phyloP scores from a whole-genome alignment of 2,113 vertebrate species.

The Arothron firmamentum region DNA sequence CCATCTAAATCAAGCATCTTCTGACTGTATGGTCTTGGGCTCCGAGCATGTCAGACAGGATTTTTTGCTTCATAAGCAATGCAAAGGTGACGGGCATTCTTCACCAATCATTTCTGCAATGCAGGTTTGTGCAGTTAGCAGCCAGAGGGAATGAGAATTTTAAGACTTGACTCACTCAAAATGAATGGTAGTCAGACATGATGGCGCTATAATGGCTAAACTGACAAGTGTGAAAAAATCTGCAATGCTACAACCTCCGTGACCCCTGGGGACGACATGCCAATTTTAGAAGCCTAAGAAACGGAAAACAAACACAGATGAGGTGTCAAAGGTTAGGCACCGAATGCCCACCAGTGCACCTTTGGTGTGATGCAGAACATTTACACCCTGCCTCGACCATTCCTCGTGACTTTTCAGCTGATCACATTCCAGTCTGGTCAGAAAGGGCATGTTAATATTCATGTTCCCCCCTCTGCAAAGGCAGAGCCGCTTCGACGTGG shows the following conservation, averaged over 20 bases:
- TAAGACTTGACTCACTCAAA: not conserved
- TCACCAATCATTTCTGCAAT: constrained; percentile 6
- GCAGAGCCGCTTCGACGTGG: not conserved
- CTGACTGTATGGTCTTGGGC: constrained; percentile 3
- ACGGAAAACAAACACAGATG: constrained; percentile 38
- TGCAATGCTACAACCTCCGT: not conserved
- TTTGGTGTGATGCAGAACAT: constrained; percentile 33
- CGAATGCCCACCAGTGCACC: constrained; percentile 30
- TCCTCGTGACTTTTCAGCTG: constrained; percentile 29
- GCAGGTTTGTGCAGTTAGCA: constrained; percentile 7
- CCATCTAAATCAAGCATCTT: not conserved
- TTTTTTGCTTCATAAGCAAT: constrained; percentile 3
- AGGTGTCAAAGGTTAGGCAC: constrained; percentile 35
- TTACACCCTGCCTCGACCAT: constrained; percentile 8
- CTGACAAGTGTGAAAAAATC: not conserved
- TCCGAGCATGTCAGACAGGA: constrained; percentile 16
- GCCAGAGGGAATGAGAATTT: not conserved
- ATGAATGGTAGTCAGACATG: not conserved
- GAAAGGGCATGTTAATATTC: constrained; percentile 13
- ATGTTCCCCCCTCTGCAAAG: constrained; percentile 25
- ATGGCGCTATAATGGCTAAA: not conserved
- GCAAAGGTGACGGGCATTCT: constrained; percentile 11
- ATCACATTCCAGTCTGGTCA: constrained; percentile 23
- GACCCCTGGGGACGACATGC: not conserved
- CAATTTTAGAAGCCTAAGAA: constrained; percentile 1